A percentile compares a stretch with the other conserved stretches of the same genome.
phyloP scores from a whole-genome alignment of 2,113 vertebrate species.

The Egretta garzetta region DNA sequence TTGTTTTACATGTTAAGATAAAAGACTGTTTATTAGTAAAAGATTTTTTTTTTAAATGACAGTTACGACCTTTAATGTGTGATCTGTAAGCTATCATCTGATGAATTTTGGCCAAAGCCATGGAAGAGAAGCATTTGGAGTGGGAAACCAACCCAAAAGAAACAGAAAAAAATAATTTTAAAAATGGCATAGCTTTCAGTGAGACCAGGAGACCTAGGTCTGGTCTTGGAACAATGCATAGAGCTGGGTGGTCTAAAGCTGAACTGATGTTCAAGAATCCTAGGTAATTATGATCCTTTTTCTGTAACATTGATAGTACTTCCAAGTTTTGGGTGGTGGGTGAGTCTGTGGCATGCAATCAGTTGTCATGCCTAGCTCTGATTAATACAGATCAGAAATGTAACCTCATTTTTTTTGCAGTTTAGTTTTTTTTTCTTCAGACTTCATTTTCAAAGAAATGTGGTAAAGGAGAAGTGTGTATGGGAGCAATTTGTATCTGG shows the following conservation, averaged over 20 bases:
- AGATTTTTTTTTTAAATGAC: background rate
- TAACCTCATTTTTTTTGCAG: background rate
- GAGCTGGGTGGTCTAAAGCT: constrained; percentile 48
- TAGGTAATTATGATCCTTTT: background rate
- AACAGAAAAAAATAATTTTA: background rate
- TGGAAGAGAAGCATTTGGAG: background rate
- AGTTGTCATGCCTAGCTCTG: background rate
- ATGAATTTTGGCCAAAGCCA: background rate
- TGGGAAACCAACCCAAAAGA: background rate
- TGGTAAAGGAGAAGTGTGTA: background rate
- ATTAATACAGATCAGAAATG: background rate
- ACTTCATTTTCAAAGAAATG: background rate
- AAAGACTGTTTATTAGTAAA: constrained; percentile 19
- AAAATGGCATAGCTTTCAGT: background rate
- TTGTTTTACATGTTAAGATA: constrained; percentile 34
- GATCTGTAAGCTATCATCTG: constrained; percentile 17
- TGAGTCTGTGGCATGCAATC: background rate
- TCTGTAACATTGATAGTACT: background rate
- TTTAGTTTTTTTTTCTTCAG: background rate
- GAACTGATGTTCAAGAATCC: background rate
- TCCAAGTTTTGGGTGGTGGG: background rate
- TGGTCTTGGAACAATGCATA: background rate
- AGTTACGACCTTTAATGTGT: background rate
- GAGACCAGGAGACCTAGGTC: background rate
- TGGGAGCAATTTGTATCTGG: constrained; percentile 27